Evolutionary conservation across 92 coral and sea anemone species (phyloP).

Genomic region (Siderastrea siderea): DNA sequence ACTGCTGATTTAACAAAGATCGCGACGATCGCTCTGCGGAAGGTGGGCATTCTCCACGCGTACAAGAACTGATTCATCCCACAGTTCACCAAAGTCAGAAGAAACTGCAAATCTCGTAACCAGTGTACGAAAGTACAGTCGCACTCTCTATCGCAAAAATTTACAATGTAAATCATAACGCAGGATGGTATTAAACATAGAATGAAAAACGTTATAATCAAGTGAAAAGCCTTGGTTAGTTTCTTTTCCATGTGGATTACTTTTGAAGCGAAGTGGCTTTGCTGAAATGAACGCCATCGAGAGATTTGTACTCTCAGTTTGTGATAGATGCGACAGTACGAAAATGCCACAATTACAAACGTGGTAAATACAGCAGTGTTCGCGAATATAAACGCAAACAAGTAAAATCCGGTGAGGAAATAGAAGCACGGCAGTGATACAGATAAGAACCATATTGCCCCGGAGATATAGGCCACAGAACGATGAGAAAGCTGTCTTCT

Average conservation of each 20-base stretch:
- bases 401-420: conserved; percentile 76
- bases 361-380: conserved; percentile 77
- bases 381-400: conserved; percentile 81
- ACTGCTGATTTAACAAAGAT: neutral
- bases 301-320: conserved; percentile 74
- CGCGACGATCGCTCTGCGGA: conserved; percentile 67
- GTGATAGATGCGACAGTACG: conserved; percentile 80
- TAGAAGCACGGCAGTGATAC: conserved; percentile 66
- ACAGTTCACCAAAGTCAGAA: conserved; percentile 81
- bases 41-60: conserved; percentile 82
- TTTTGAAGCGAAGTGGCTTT: conserved; percentile 56
- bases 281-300: conserved; percentile 76
- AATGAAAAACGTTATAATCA: conserved; percentile 74
- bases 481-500: conserved; percentile 63
- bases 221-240: conserved; percentile 66
- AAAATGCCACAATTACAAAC: conserved; percentile 68
- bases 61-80: conserved; percentile 85
- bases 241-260: conserved; percentile 71
- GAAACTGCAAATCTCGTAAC: conserved; percentile 80
- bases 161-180: conserved; percentile 76
- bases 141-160: conserved; percentile 66
- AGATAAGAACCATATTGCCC: conserved; percentile 63
- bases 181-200: conserved; percentile 80
- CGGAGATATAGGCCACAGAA: conserved; percentile 48
- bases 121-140: conserved; percentile 77